Conservation (phyloP, 1,140 invertebrate species). For the Hormaphis cornu region DNA sequence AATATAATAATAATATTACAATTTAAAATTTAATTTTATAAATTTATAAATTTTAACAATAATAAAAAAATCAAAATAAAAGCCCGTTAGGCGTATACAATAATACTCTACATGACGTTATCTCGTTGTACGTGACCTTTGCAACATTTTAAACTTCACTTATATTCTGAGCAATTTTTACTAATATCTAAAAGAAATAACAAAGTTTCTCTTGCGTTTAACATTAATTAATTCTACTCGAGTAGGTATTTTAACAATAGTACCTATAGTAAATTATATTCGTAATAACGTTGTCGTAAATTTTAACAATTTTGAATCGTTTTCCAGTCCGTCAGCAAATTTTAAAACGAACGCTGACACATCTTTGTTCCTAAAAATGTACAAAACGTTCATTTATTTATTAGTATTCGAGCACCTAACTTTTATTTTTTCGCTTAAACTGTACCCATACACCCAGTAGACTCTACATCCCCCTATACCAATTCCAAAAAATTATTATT, state of each 20-base stretch:
- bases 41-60: conserved; percentile 22
- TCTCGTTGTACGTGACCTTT: conserved; percentile 4
- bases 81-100: conserved; percentile 8
- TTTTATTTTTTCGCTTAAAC: no score
- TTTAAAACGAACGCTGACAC: conserved; percentile 28
- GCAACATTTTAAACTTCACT: neutral
- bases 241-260: conserved; percentile 11
- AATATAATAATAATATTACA: neutral
- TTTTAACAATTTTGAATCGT: neutral
- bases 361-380: conserved; percentile 6
- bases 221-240: conserved; percentile 23
- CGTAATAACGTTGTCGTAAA: neutral
- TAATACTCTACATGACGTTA: neutral
- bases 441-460: no score
- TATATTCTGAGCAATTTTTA: conserved; percentile 29
- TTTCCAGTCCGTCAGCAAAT: neutral
- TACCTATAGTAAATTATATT: neutral
- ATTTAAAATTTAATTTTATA: conserved; percentile 13
- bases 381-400: neutral
- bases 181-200: conserved; percentile 24
- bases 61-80: conserved; percentile 20
- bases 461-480: no score
- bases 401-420: no score
- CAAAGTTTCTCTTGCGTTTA: conserved; percentile 9
- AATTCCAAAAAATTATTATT: no score